Percentiles rank a stretch among this genome's conserved stretches.
Conservation (phyloP, 53 echinoderm and acorn worm genomes). For the Glandiceps talaboti region DNA sequence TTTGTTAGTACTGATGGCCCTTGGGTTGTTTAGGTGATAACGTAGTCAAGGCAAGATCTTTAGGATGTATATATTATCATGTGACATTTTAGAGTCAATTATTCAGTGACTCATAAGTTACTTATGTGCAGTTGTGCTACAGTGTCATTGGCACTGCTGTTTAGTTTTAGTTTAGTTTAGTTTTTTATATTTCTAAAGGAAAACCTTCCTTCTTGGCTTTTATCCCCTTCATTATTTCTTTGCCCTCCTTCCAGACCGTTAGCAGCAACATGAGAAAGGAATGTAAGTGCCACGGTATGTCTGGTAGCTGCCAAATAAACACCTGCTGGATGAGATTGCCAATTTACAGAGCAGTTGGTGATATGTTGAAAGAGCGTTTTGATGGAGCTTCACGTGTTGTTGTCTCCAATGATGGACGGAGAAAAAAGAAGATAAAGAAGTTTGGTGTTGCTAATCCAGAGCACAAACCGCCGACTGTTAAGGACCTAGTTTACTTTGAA, state of each 20-base stretch:
- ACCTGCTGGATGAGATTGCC: constrained; percentile 98
- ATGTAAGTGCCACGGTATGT: constrained; percentile 99
- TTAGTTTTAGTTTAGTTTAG: no score
- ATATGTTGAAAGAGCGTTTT: constrained; percentile 78
- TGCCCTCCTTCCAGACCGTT: constrained; percentile 45
- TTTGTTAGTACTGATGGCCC: no score
- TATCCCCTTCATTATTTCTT: no score
- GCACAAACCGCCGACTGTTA: constrained; percentile 56
- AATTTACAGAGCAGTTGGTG: constrained; percentile 64
- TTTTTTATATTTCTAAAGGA: no score
- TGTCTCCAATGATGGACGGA: constrained; percentile 53
- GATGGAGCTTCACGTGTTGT: constrained; percentile 86
- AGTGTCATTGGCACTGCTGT: no score
- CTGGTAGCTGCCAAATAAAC: constrained; percentile 78
- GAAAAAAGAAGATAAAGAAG: constrained; percentile 7
- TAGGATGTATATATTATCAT: no score
- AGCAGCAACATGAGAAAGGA: constrained; percentile 64
- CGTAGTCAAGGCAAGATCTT: no score
- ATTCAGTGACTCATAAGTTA: no score
- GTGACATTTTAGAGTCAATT: no score
- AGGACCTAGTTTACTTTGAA: constrained; percentile 89
- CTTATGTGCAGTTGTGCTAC: no score
- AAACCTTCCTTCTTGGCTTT: no score
- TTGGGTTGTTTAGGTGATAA: no score
- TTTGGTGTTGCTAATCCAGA: constrained; percentile 77